Conservation (phyloP, 2,888 invertebrate genomes). For the Mayetiola destructor region DNA sequence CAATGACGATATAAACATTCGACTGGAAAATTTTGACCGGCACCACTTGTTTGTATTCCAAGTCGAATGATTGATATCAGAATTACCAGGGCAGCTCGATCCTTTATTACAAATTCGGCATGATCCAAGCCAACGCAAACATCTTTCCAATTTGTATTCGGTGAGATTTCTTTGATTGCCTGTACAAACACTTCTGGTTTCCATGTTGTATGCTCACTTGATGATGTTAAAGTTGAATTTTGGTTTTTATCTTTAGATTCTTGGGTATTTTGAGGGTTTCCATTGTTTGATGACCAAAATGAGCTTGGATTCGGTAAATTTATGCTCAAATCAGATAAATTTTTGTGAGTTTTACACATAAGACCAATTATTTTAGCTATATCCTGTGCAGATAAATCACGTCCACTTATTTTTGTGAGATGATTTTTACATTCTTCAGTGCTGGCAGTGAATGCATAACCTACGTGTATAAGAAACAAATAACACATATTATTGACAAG, state of each 20-base stretch:
- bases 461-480: slow-evolving; percentile 18
- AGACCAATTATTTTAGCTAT: slow-evolving; percentile 74
- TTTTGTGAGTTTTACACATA: slow-evolving; percentile 68
- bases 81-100: slow-evolving; percentile 68
- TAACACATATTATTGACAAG: neutral
- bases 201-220: slow-evolving; percentile 49
- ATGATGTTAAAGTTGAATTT: neutral
- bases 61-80: slow-evolving; percentile 68
- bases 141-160: slow-evolving; percentile 82
- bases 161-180: slow-evolving; percentile 75
- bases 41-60: slow-evolving; percentile 60
- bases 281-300: slow-evolving; percentile 42
- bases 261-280: slow-evolving; percentile 24
- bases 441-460: slow-evolving; percentile 73
- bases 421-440: slow-evolving; percentile 79
- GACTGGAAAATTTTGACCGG: slow-evolving; percentile 66
- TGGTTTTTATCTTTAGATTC: slow-evolving; percentile 19
- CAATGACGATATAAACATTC: slow-evolving; percentile 82
- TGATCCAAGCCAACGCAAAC: slow-evolving; percentile 86
- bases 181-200: slow-evolving; percentile 88
- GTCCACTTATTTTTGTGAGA: slow-evolving; percentile 63
- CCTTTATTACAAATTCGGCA: slow-evolving; percentile 74
- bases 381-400: slow-evolving; percentile 68
- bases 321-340: slow-evolving; percentile 50
- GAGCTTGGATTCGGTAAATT: slow-evolving; percentile 51